These are phyloP conservation scores for Hirtodrosophila confusa DNA, from an alignment of 2,888 invertebrate genomes.

Conservation along the genomic window DNA sequence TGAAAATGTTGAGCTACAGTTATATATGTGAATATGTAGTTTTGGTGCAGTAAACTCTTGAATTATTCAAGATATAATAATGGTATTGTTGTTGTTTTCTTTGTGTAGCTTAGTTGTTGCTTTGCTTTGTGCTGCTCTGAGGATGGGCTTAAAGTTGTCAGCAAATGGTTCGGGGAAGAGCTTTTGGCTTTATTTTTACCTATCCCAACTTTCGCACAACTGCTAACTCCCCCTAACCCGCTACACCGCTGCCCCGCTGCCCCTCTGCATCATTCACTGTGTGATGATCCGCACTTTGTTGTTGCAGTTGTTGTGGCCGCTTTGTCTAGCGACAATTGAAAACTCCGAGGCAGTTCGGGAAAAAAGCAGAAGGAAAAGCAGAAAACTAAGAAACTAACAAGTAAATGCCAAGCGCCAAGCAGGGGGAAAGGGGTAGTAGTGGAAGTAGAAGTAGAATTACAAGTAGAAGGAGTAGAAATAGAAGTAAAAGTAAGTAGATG, in stretches of 20 bases:
- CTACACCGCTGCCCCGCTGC: not conserved
- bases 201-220: not conserved
- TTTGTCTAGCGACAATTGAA: constrained; percentile 49
- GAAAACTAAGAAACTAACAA: constrained; percentile 26
- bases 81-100: not conserved
- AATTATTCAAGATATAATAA: not conserved
- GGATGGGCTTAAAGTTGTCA: constrained; percentile 37
- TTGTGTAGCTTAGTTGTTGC: constrained; percentile 15
- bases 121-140: constrained; percentile 4
- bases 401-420: constrained; percentile 34
- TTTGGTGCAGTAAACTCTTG: not conserved
- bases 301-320: constrained; percentile 45
- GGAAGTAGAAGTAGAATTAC: not conserved
- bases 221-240: too few species aligned
- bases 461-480: constrained; percentile 13
- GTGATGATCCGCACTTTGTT: constrained; percentile 47
- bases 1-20: too few species aligned
- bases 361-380: constrained; percentile 1
- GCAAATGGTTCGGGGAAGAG: constrained; percentile 24
- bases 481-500: constrained; percentile 27
- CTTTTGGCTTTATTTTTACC: constrained; percentile 28
- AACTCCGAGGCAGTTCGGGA: constrained; percentile 33
- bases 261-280: not conserved
- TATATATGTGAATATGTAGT: too few species aligned
- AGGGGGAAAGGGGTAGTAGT: not conserved